A percentile compares a stretch with the other conserved stretches of the same genome.
Evolutionary conservation across 2,797 vertebrate species (phyloP).

Genomic region (Euthynnus affinis): DNA sequence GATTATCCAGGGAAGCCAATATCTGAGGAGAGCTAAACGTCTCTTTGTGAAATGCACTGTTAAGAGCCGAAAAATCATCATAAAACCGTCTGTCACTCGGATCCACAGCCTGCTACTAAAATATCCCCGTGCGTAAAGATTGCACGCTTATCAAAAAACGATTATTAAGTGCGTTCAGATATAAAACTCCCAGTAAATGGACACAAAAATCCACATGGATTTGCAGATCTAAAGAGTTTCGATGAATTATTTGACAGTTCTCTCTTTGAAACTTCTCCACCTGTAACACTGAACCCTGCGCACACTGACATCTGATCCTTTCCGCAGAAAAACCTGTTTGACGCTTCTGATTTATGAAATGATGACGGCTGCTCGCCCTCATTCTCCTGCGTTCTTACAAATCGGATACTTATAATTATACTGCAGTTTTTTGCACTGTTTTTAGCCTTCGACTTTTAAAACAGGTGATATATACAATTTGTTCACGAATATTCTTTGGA

Average conservation of each 20-base stretch:
- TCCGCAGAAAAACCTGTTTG: conserved; percentile 43
- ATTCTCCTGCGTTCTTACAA: conserved; percentile 35
- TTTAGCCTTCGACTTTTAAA: conserved; percentile 22
- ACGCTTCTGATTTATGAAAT: conserved; percentile 63
- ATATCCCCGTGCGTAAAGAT: conserved; percentile 33
- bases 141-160: conserved; percentile 5
- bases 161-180: not conserved
- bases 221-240: not conserved
- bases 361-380: conserved; percentile 54
- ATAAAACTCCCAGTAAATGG: not conserved
- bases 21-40: conserved; percentile 53
- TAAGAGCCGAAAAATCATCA: conserved; percentile 55
- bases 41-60: conserved; percentile 51
- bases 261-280: conserved; percentile 38
- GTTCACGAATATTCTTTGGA: not conserved
- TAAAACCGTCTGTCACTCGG: conserved; percentile 43
- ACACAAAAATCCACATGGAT: not conserved
- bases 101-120: conserved; percentile 43
- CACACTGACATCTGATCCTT: conserved; percentile 66
- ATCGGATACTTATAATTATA: conserved; percentile 36
- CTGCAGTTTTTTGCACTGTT: conserved; percentile 22
- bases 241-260: not conserved
- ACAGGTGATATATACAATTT: conserved; percentile 39
- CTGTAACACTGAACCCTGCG: conserved; percentile 55
- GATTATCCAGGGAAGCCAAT: conserved; percentile 64